phyloP scores from a whole-genome alignment of 1,140 invertebrate genomes.

The Harpegnathos saltator region DNA sequence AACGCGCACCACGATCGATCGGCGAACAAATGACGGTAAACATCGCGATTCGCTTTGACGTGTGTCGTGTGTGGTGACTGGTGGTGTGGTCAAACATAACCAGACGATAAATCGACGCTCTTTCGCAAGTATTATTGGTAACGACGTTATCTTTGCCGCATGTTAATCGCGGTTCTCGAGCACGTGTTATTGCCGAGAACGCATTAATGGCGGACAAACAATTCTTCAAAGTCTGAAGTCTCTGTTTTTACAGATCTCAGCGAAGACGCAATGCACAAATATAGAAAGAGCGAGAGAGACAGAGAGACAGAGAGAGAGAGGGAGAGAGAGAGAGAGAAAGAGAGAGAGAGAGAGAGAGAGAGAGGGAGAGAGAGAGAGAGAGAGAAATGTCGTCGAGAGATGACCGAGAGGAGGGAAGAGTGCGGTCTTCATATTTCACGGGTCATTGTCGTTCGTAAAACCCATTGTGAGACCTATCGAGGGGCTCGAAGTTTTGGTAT shows the following conservation, averaged over 20 bases:
- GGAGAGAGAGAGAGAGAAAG: neutral
- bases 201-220: neutral
- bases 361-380: neutral
- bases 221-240: neutral
- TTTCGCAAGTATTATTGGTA: conserved; percentile 3
- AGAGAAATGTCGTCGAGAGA: neutral
- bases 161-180: conserved; percentile 7
- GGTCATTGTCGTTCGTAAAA: neutral
- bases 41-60: conserved; percentile 52
- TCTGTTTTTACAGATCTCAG: neutral
- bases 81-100: conserved; percentile 57
- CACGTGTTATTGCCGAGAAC: neutral
- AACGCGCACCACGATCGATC: conserved; percentile 52
- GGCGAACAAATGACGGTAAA: conserved; percentile 58
- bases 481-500: conserved; percentile 20
- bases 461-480: conserved; percentile 1
- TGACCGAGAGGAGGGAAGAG: too few relatives aligned
- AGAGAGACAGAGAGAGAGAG: neutral
- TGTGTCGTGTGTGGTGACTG: too few relatives aligned
- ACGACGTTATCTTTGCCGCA: conserved; percentile 43
- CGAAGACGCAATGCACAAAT: neutral
- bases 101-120: conserved; percentile 12
- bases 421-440: conserved; percentile 2
- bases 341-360: neutral
- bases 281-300: too few relatives aligned